Percentiles rank a stretch among this genome's conserved stretches.
These are phyloP conservation scores for Hermaeophaga mercurialis DNA, from an alignment of 2,888 invertebrate genomes.

Conservation along the genomic window DNA sequence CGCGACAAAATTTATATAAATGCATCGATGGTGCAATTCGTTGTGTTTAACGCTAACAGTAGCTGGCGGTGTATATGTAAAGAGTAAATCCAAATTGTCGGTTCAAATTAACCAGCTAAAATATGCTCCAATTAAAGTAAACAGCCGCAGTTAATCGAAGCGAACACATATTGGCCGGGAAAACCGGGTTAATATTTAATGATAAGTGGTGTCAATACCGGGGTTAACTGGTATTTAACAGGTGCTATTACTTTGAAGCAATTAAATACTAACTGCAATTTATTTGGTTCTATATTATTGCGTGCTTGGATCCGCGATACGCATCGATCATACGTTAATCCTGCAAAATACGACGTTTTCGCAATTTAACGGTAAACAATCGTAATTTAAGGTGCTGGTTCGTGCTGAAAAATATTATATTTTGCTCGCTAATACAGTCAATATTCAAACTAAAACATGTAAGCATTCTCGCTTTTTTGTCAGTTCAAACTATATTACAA, in stretches of 20 bases:
- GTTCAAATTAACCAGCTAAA: conserved; percentile 47
- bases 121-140: conserved; percentile 54
- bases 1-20: conserved; percentile 32
- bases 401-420: no score
- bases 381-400: no score
- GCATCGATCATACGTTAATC: conserved; percentile 28
- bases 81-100: conserved; percentile 43
- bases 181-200: conserved; percentile 56
- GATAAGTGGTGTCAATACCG: conserved; percentile 54
- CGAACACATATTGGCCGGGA: conserved; percentile 52
- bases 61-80: conserved; percentile 27
- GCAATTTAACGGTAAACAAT: no score
- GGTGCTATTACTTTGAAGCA: conserved; percentile 50
- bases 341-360: no score
- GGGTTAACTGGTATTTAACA: conserved; percentile 55
- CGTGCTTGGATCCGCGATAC: conserved; percentile 33
- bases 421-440: no score
- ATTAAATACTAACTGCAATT: conserved; percentile 43
- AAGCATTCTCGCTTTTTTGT: no score
- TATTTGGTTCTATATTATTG: conserved; percentile 38
- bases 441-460: no score
- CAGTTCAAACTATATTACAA: no score
- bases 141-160: conserved; percentile 54
- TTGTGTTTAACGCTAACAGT: conserved; percentile 27
- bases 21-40: conserved; percentile 29